Conservation (phyloP, 2,888 invertebrate species). For the Acholoe squamosa region DNA sequence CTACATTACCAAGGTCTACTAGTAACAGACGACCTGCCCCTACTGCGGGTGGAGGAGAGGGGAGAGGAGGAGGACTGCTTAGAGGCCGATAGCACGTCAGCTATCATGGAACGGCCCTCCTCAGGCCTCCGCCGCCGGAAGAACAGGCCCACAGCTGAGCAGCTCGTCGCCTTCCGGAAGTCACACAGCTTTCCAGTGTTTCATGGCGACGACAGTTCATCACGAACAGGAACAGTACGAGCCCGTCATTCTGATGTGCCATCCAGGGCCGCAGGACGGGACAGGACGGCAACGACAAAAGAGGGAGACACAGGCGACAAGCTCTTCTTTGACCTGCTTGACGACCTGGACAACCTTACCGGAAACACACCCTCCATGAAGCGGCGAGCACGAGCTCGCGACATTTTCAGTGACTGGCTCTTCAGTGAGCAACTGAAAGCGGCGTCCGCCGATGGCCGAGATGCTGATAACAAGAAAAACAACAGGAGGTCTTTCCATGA, state of each 20-base stretch:
- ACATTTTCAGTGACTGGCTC: constrained; percentile 71
- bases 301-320: constrained; percentile 66
- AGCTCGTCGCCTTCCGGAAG: constrained; percentile 16
- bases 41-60: constrained; percentile 26
- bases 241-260: constrained; percentile 31
- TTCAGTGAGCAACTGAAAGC: constrained; percentile 65
- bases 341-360: constrained; percentile 71
- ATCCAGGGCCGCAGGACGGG: neutral
- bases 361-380: constrained; percentile 67
- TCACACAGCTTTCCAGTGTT: neutral
- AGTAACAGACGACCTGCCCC: constrained; percentile 16
- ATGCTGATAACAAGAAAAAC: neutral
- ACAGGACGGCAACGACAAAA: neutral
- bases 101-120: neutral
- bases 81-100: neutral
- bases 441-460: neutral
- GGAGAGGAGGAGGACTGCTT: constrained; percentile 31
- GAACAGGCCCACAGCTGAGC: constrained; percentile 6
- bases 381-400: constrained; percentile 67
- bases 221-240: neutral
- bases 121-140: constrained; percentile 12
- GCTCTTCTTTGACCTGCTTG: constrained; percentile 70
- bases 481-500: constrained; percentile 49
- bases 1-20: neutral
- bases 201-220: neutral